Evolutionary conservation across 2,113 vertebrate species (phyloP).

Genomic region (Erythrolamprus reginae): DNA sequence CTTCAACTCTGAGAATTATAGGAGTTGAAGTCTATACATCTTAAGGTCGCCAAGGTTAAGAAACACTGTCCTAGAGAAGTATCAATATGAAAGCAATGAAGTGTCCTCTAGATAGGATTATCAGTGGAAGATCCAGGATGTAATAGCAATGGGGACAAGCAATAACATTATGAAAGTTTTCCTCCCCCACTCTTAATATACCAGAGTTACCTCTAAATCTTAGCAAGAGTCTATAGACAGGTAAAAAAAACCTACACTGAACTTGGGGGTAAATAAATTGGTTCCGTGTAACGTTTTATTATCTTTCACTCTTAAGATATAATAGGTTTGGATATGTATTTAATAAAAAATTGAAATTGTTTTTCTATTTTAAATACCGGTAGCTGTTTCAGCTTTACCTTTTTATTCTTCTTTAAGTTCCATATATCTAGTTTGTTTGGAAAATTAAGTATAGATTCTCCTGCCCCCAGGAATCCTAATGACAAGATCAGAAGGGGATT

Average conservation of each 20-base stretch:
- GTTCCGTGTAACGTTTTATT: neutral
- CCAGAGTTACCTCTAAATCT: neutral
- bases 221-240: neutral
- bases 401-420: neutral
- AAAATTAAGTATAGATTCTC: neutral
- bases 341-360: conserved; percentile 54
- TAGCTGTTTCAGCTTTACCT: neutral
- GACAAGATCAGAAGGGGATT: neutral
- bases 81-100: conserved; percentile 1
- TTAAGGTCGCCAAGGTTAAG: neutral
- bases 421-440: neutral
- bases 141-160: neutral
- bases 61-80: neutral
- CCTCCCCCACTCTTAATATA: neutral
- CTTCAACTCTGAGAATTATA: neutral
- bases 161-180: neutral
- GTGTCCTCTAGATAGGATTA: neutral
- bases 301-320: neutral
- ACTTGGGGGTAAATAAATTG: conserved; percentile 1
- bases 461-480: neutral
- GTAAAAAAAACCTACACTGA: conserved; percentile 10
- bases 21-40: neutral
- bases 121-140: fast-evolving
- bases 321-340: conserved; percentile 43
- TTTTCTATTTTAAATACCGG: neutral